Conservation (phyloP, 2,888 invertebrate species). For the Conops quadrifasciatus region DNA sequence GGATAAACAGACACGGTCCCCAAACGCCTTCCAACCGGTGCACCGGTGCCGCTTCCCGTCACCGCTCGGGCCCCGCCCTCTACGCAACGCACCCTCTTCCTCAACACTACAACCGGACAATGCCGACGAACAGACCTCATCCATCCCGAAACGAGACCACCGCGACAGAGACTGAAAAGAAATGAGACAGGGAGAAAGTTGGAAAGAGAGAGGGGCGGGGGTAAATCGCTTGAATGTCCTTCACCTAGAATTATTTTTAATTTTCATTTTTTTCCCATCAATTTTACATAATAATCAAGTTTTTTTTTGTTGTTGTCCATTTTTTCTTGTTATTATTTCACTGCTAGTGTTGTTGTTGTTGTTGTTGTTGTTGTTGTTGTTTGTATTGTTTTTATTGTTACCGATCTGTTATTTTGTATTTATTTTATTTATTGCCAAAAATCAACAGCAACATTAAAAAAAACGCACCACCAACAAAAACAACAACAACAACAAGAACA, state of each 20-base stretch:
- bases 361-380: constrained; percentile 35
- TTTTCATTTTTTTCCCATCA: constrained; percentile 43
- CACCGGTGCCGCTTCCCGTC: not conserved
- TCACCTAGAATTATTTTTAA: constrained; percentile 61
- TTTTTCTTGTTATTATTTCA: constrained; percentile 10
- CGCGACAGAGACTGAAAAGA: not conserved
- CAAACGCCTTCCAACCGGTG: not conserved
- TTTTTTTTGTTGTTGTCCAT: not conserved
- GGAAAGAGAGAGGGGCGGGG: not conserved
- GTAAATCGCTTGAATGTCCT: constrained; percentile 50
- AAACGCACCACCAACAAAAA: constrained; percentile 24
- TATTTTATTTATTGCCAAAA: constrained; percentile 40
- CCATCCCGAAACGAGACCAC: not conserved
- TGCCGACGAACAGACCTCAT: no score
- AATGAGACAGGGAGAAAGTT: not conserved
- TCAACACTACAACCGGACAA: not conserved
- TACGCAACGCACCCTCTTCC: not conserved
- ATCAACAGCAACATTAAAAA: constrained; percentile 33
- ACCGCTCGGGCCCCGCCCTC: not conserved
- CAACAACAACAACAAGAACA: constrained; percentile 35
- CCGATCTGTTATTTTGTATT: not conserved
- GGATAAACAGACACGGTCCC: not conserved
- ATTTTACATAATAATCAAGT: constrained; percentile 30
- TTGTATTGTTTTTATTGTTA: constrained; percentile 10
- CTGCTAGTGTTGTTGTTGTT: constrained; percentile 8